phyloP scores from a whole-genome alignment of 2,113 vertebrate genomes.

The Anas platyrhynchos region DNA sequence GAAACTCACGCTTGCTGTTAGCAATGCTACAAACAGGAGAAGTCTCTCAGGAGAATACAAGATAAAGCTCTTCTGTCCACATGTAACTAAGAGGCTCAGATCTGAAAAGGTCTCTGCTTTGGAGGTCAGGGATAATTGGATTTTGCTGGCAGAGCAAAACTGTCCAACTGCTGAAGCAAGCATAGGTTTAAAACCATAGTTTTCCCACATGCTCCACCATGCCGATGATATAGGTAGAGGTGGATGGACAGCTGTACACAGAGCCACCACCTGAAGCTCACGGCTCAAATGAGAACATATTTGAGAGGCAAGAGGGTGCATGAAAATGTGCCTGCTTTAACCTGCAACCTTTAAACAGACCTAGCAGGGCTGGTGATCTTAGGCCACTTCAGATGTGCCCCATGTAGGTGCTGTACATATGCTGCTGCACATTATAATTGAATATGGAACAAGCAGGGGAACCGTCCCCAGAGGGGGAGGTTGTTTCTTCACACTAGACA shows the following conservation, averaged over 20 bases:
- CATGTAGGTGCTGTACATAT: not conserved
- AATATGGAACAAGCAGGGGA: constrained; percentile 27
- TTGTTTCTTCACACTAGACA: constrained; percentile 23
- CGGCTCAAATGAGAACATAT: not conserved
- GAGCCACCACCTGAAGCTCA: not conserved
- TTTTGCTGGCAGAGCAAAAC: not conserved
- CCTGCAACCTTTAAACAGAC: not conserved
- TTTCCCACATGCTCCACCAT: not conserved
- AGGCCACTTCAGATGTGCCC: not conserved
- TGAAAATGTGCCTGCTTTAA: not conserved
- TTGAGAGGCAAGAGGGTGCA: not conserved
- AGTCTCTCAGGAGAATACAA: constrained; percentile 8
- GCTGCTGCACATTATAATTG: not conserved
- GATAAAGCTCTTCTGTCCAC: not conserved
- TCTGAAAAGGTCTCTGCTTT: not conserved
- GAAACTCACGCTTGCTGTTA: not conserved
- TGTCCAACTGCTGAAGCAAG: not conserved
- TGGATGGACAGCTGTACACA: not conserved
- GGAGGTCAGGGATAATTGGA: not conserved
- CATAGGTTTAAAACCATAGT: not conserved
- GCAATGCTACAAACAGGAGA: not conserved
- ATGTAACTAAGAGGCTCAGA: not conserved
- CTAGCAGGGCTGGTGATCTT: not conserved
- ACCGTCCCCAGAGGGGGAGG: not conserved
- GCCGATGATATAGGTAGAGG: rapidly evolving